Conservation (phyloP, 1,140 invertebrate genomes). For the Pogonomyrmex barbatus region DNA sequence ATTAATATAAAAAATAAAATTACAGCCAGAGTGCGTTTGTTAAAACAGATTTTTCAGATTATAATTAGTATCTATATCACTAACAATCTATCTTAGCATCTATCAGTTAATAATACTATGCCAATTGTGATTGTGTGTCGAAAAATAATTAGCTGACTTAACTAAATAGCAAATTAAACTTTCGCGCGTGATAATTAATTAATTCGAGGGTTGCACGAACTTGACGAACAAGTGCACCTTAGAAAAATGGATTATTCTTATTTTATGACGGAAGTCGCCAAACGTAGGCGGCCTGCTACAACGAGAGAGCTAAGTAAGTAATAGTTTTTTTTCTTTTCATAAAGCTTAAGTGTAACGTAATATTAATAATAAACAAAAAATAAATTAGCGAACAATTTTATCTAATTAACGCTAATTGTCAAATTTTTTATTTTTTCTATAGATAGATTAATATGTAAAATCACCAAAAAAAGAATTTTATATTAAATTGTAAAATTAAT, state of each 20-base stretch:
- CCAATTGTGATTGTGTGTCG: not conserved
- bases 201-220: not conserved
- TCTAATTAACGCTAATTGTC: constrained; percentile 17
- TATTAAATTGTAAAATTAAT: constrained; percentile 12
- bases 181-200: not conserved
- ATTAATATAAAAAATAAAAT: not conserved
- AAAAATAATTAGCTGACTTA: not conserved
- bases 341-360: not conserved
- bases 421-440: not conserved
- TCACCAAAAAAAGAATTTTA: not conserved
- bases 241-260: constrained; percentile 80
- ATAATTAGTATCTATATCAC: not conserved
- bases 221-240: constrained; percentile 33
- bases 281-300: constrained; percentile 78
- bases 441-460: not conserved
- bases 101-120: not conserved
- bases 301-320: constrained; percentile 84
- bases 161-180: not conserved
- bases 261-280: constrained; percentile 82
- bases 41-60: not conserved
- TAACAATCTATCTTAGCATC: not conserved
- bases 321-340: not conserved
- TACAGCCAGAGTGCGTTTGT: not conserved
- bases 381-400: not conserved
- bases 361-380: not conserved